Evolutionary conservation across 2,888 invertebrate genomes (phyloP), one percentile per base, ranked within the genome.

Genomic region (Ennomos quercinarius): DNA sequence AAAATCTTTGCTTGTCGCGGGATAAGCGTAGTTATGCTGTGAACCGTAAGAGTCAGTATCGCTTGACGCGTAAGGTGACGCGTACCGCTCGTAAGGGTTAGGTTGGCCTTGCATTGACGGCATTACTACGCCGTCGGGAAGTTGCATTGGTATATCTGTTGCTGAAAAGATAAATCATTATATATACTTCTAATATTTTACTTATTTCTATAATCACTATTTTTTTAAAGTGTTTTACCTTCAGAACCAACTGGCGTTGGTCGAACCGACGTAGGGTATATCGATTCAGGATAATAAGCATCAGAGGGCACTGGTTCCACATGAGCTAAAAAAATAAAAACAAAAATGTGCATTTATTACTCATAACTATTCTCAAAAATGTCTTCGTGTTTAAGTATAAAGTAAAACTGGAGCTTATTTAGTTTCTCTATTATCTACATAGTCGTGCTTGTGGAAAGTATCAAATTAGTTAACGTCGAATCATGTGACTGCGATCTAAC

Each of bases 221-320:
- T 0, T 34, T 3, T 17, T 10, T 43, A 37, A 9, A 12, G 37
- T 11, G 6, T 40, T 35, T 43, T 81, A 92, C 91, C 94, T 91
- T 96, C 96, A 0, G 96, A 96, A 4, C 96, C 96, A 4, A 96
- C 91, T 0, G 96, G 96, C 40, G 95, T 93, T 0, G 96, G 96
- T 44, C 96, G 87, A 3, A 95, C 91, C 1, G 94, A 93, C 0
- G 95, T 95, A 0, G 95, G 94, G 69, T 93, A 93, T 46, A 93
- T 87, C 27, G 90, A 84, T 53, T 92, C 91, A 6, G 91, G 89
- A 59, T 90, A 91, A 64, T 88, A 88, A 0, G 80, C 61, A 37
- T 91, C 90, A 6, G 81, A 57, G 2, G 87, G 76, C 55, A 84
- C 59, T 0, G 74, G 67, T 1, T 91, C 91, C 58, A 83, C 63